Conservation (phyloP, 2,888 invertebrate genomes). For the Barypeithes pellucidus region DNA sequence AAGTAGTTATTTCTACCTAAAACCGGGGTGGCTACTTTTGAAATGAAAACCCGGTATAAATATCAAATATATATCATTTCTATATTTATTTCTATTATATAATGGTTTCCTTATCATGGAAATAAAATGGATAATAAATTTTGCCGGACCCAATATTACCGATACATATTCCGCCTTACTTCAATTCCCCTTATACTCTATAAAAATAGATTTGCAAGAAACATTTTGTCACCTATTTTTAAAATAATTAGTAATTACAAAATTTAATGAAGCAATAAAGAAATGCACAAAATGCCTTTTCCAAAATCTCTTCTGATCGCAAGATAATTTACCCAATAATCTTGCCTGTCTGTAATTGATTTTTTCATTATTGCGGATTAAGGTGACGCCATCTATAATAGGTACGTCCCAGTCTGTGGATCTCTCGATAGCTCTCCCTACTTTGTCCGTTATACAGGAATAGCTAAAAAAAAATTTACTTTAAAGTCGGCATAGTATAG, state of each 20-base stretch:
- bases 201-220: neutral
- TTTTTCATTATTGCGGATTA: conserved; percentile 62
- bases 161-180: too few relatives aligned
- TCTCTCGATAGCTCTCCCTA: conserved; percentile 64
- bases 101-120: too few relatives aligned
- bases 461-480: conserved; percentile 51
- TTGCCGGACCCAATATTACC: too few relatives aligned
- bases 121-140: too few relatives aligned
- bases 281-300: neutral
- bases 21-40: too few relatives aligned
- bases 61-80: too few relatives aligned
- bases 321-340: conserved; percentile 39
- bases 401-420: conserved; percentile 64
- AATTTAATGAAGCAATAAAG: neutral
- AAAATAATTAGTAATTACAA: neutral
- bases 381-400: conserved; percentile 65
- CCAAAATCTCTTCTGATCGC: neutral
- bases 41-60: too few relatives aligned
- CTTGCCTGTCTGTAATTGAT: conserved; percentile 55
- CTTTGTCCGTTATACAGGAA: conserved; percentile 65
- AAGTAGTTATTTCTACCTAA: too few relatives aligned
- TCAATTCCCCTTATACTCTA: too few relatives aligned
- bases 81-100: too few relatives aligned
- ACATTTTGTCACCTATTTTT: neutral
- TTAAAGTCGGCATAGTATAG: too few relatives aligned